Conservation (phyloP, 2,888 invertebrate genomes). For the Neelides folsomi region DNA sequence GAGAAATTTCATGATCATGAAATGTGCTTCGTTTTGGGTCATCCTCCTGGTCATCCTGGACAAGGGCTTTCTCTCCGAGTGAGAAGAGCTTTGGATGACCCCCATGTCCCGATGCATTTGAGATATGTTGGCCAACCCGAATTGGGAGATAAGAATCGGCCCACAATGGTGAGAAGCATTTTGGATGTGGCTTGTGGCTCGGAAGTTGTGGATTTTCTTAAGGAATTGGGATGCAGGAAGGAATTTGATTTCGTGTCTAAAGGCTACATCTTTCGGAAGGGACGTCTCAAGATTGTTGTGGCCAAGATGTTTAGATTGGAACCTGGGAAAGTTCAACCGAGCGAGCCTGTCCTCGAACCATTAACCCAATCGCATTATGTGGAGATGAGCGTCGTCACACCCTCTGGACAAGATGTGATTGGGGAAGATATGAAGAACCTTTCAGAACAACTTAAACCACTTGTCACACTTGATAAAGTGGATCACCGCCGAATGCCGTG, state of each 20-base stretch:
- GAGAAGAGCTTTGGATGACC: slow-evolving; percentile 65
- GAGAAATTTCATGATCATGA: slow-evolving; percentile 70
- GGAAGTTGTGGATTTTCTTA: slow-evolving; percentile 78
- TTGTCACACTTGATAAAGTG: slow-evolving; percentile 82
- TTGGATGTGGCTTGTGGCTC: slow-evolving; percentile 84
- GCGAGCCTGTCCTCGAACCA: slow-evolving; percentile 53
- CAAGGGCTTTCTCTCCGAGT: slow-evolving; percentile 64
- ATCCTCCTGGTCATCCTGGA: slow-evolving; percentile 8
- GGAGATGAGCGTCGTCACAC: slow-evolving; percentile 78
- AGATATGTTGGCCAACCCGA: slow-evolving; percentile 48
- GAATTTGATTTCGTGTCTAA: slow-evolving; percentile 89
- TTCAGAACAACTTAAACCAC: slow-evolving; percentile 82
- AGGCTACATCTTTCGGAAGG: slow-evolving; percentile 91
- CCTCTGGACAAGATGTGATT: slow-evolving; percentile 82
- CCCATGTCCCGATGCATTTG: slow-evolving; percentile 75
- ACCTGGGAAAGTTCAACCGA: slow-evolving; percentile 51
- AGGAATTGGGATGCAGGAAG: slow-evolving; percentile 75
- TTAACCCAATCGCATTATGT: slow-evolving; percentile 86
- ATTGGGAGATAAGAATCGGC: slow-evolving; percentile 61
- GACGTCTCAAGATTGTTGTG: slow-evolving; percentile 91
- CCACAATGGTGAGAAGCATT: slow-evolving; percentile 79
- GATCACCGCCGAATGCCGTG: slow-evolving; percentile 48
- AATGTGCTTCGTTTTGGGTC: slow-evolving; percentile 16
- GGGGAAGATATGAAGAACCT: slow-evolving; percentile 91
- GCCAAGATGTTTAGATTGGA: slow-evolving; percentile 76